Evolutionary conservation across 2,888 invertebrate species (phyloP).

Genomic region (Mesochorus sp.): DNA sequence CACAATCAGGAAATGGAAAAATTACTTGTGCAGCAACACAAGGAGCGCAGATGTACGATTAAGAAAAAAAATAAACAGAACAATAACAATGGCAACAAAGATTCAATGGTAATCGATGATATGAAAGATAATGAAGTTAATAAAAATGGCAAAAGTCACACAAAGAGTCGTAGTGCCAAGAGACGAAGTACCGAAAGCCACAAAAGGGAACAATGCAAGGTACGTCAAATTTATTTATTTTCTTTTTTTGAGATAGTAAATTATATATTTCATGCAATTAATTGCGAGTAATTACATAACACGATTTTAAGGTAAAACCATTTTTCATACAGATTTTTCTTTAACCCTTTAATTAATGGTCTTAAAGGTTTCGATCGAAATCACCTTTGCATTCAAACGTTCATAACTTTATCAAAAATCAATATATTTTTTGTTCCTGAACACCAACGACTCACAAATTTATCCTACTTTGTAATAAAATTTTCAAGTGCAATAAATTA

Average conservation of each 20-base stretch:
- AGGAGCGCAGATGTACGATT: slow-evolving; percentile 84
- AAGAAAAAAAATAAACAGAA: slow-evolving; percentile 83
- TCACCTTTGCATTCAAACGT: too few relatives aligned
- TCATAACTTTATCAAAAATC: too few relatives aligned
- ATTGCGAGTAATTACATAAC: neutral
- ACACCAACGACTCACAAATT: too few relatives aligned
- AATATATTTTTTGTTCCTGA: too few relatives aligned
- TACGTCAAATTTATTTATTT: slow-evolving; percentile 59
- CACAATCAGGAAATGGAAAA: slow-evolving; percentile 94
- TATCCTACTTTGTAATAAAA: too few relatives aligned
- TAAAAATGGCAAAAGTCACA: slow-evolving; percentile 66
- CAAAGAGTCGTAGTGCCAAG: slow-evolving; percentile 84
- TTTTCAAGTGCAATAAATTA: too few relatives aligned
- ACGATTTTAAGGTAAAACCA: too few relatives aligned
- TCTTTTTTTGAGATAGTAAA: too few relatives aligned
- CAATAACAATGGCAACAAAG: too few relatives aligned
- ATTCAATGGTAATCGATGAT: slow-evolving; percentile 81
- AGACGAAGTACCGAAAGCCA: slow-evolving; percentile 85
- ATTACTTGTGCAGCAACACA: slow-evolving; percentile 88
- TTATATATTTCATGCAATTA: slow-evolving; percentile 53
- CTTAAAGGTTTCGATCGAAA: too few relatives aligned
- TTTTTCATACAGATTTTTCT: too few relatives aligned
- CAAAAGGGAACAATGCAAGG: slow-evolving; percentile 84
- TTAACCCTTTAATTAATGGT: too few relatives aligned
- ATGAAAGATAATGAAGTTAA: slow-evolving; percentile 78